Percentiles rank a stretch among this genome's conserved stretches.
phyloP scores from a whole-genome alignment of 2,888 invertebrate species.

The Drosophila colorata region DNA sequence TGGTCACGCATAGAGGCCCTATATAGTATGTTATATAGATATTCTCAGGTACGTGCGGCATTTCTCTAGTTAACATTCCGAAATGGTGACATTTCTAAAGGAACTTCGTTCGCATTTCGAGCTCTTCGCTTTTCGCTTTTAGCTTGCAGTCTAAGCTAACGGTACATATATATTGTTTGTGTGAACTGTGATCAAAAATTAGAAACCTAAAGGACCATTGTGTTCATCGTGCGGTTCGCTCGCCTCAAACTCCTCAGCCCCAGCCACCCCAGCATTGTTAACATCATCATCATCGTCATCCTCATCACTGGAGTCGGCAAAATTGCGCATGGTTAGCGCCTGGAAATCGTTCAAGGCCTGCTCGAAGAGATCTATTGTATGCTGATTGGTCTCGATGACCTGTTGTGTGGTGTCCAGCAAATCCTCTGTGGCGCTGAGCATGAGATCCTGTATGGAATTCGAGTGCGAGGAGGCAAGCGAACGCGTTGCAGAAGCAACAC shows the following conservation, averaged over 20 bases:
- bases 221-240: constrained; percentile 45
- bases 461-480: constrained; percentile 65
- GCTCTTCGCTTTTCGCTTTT: constrained; percentile 17
- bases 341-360: constrained; percentile 85
- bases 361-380: constrained; percentile 84
- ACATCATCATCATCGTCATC: constrained; percentile 67
- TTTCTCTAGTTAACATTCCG: constrained; percentile 76
- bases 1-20: constrained; percentile 45
- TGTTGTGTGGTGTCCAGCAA: constrained; percentile 82
- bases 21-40: constrained; percentile 47
- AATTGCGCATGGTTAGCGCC: constrained; percentile 82
- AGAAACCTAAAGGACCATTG: constrained; percentile 42
- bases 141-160: constrained; percentile 43
- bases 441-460: constrained; percentile 64
- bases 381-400: constrained; percentile 82
- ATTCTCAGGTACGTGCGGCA: constrained; percentile 73
- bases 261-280: constrained; percentile 25
- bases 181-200: constrained; percentile 27
- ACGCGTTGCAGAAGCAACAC: constrained; percentile 31
- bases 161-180: constrained; percentile 17
- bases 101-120: constrained; percentile 64
- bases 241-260: constrained; percentile 46
- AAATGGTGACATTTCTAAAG: constrained; percentile 58
- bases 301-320: constrained; percentile 83
- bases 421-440: constrained; percentile 82